These are phyloP conservation scores for Shinisaurus crocodilurus DNA, from an alignment of 2,113 vertebrate genomes.

Conservation along the genomic window DNA sequence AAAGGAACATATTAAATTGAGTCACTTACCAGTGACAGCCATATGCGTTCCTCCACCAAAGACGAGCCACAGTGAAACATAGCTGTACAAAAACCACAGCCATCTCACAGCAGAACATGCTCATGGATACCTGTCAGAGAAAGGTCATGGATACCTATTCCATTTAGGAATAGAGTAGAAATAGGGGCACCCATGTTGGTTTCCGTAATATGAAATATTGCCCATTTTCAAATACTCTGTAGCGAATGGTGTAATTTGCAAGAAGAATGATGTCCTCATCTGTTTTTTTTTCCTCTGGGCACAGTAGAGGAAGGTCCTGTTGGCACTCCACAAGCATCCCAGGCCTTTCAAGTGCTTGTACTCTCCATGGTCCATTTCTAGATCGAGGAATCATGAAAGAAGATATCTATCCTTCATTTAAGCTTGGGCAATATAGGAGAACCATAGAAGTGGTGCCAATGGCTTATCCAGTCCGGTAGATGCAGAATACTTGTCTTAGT, in stretches of 20 bases:
- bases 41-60: slow-evolving; percentile 23
- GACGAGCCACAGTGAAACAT: slow-evolving; percentile 35
- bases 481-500: background rate
- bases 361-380: background rate
- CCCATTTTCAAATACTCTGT: background rate
- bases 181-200: background rate
- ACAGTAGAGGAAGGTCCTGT: too few species aligned
- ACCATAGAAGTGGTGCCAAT: background rate
- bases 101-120: background rate
- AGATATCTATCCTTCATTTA: background rate
- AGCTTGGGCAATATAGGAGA: background rate
- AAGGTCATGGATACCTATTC: background rate
- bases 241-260: fast-evolving
- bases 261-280: too few species aligned
- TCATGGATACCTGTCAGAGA: too few species aligned
- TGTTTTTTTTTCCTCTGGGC: background rate
- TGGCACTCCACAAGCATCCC: background rate
- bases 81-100: slow-evolving; percentile 2
- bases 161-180: too few species aligned
- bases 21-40: background rate
- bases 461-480: background rate
- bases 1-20: background rate
- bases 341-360: background rate
- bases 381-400: fast-evolving
- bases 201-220: background rate